Evolutionary conservation across 2,113 vertebrate species (phyloP), one percentile per base, ranked within the genome.

Genomic region (Herpailurus yagouaroundi): DNA sequence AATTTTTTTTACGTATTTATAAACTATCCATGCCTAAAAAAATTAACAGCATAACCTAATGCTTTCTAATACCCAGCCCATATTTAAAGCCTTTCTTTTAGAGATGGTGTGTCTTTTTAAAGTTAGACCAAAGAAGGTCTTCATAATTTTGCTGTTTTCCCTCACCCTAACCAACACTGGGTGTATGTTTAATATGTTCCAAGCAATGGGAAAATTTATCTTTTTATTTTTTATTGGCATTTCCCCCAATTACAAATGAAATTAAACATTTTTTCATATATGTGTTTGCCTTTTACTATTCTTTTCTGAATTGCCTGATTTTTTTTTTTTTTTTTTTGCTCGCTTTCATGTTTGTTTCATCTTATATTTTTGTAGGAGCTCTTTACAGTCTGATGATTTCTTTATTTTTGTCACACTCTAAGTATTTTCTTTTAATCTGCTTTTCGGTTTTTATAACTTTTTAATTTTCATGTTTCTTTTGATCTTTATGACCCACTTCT

Each of bases 81-180:
- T n/a, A 74, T 80, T 93, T 88, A 93, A 90, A 90, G 33, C 55
- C 74, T 77, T 96, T 87, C 38, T 41, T 94, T 91, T 63, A 52
- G 2, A 45, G 19, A 11, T 45, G n/a, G 4, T 29, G 0, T 79
- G 2, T 68, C 64, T 84, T 87, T 91, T 29, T 19, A 73, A 74
- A 91, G n/a, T 87, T 88, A 93, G 21, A n/a, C 11, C 76, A 41
- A 76, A 64, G 38, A 79, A 92, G 9, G 0, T 80, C 52, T n/a
- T 95, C 16, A 31, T 38, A 88, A 80, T 60, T 95, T 80, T 50
- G 1, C 33, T 73, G 0, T 79, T 88, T 91, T 84, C 88, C 38
- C 50, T 69, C 4, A 36, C 9, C 8, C 7, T 91, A 4, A 74
- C 38, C 38, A 84, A 80, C 10, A 41, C 16, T 77, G 12, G 8